Evolutionary conservation across 2,113 vertebrate genomes (phyloP).

Genomic region (Heterochromis multidens): DNA sequence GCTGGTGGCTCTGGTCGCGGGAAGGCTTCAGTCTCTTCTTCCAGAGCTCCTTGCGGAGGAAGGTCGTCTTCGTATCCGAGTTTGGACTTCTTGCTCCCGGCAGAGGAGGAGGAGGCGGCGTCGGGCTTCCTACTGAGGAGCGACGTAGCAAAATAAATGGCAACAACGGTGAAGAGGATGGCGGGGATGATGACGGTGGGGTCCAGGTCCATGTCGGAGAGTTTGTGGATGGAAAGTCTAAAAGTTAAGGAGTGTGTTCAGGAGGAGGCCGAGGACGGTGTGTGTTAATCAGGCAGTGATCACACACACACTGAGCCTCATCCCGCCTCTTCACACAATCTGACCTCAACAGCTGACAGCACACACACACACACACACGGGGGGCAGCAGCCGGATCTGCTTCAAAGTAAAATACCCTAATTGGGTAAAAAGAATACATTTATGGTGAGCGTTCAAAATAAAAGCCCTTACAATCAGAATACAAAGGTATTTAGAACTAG

Average conservation of each 20-base stretch:
- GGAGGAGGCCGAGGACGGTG: not conserved
- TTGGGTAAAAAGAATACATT: not conserved
- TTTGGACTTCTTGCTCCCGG: slow-evolving; percentile 18
- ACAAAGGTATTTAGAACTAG: too few relatives aligned
- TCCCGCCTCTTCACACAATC: not conserved
- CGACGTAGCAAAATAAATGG: slow-evolving; percentile 55
- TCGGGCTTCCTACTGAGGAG: slow-evolving; percentile 49
- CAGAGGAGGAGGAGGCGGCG: slow-evolving; percentile 1
- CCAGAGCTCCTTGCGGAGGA: slow-evolving; percentile 36
- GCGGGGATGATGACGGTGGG: slow-evolving; percentile 60
- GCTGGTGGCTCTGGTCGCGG: not conserved
- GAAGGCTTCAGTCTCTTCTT: not conserved
- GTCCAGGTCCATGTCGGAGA: slow-evolving; percentile 61
- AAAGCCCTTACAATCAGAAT: not conserved
- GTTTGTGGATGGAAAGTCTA: not conserved
- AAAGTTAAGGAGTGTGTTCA: not conserved
- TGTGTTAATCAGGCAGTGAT: not conserved
- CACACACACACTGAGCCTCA: slow-evolving; percentile 9
- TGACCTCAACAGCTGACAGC: not conserved
- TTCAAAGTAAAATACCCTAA: slow-evolving; percentile 9
- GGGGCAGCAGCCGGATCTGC: not conserved
- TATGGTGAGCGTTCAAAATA: not conserved
- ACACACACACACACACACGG: not conserved
- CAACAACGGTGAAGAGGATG: slow-evolving; percentile 66
- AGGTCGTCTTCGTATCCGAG: slow-evolving; percentile 27